Percentiles rank a stretch among this genome's conserved stretches.
Evolutionary conservation across 2,888 invertebrate genomes (phyloP).

Genomic region (Spodoptera littoralis): DNA sequence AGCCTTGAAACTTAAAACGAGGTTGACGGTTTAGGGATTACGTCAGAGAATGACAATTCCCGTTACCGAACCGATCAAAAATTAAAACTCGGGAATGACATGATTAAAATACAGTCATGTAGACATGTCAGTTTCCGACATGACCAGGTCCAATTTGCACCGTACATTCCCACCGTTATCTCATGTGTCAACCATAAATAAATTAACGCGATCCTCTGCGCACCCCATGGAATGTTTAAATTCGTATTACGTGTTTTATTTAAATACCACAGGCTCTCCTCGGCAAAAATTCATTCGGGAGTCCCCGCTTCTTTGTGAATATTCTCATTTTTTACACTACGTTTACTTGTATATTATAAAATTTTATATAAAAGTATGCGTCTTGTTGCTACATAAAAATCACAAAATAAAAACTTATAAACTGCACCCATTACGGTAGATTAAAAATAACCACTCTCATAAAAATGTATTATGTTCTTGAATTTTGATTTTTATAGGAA

Average conservation of each 20-base stretch:
- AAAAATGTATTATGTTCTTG: constrained; percentile 51
- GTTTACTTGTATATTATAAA: constrained; percentile 40
- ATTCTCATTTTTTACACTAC: constrained; percentile 55
- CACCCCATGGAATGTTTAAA: constrained; percentile 59
- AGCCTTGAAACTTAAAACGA: constrained; percentile 41
- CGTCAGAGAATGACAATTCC: constrained; percentile 21
- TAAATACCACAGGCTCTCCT: constrained; percentile 59
- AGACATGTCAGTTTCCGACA: constrained; percentile 40
- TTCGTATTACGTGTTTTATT: constrained; percentile 61
- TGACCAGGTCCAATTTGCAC: constrained; percentile 50
- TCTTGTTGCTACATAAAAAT: constrained; percentile 16
- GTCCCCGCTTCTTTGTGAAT: constrained; percentile 51
- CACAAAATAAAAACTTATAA: constrained; percentile 29
- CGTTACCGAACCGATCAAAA: constrained; percentile 26
- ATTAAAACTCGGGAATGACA: constrained; percentile 14
- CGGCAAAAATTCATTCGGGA: constrained; percentile 58
- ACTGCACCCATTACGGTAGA: constrained; percentile 9
- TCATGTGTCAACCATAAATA: constrained; percentile 66
- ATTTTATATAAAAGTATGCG: constrained; percentile 23
- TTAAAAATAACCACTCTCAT: constrained; percentile 27
- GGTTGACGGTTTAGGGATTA: constrained; percentile 37
- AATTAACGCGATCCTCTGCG: constrained; percentile 61
- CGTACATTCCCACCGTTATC: constrained; percentile 52
- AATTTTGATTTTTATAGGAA: constrained; percentile 63
- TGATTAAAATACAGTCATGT: constrained; percentile 1